A percentile compares a stretch with the other conserved stretches of the same genome.
Evolutionary conservation across 2,797 vertebrate genomes (phyloP).

Genomic region (Acrossocheilus wenchowensis): DNA sequence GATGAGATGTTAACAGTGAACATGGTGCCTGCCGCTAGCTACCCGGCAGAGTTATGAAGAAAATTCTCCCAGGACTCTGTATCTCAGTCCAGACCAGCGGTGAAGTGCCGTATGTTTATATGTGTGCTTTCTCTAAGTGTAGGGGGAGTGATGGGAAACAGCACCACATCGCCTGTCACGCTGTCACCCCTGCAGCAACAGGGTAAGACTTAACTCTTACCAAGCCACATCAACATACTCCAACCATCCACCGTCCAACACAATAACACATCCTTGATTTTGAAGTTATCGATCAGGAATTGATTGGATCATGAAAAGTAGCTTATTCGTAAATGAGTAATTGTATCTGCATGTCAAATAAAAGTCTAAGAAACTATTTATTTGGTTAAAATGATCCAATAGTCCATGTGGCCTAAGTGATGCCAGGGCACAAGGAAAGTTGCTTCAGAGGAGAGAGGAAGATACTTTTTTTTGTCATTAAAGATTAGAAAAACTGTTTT

Average conservation of each 20-base stretch:
- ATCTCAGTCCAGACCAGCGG: conserved; percentile 57
- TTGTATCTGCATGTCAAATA: background rate
- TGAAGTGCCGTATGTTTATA: conserved; percentile 32
- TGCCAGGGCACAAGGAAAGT: background rate
- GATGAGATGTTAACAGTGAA: conserved; percentile 84
- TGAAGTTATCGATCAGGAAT: background rate
- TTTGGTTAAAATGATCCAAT: background rate
- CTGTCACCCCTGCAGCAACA: conserved; percentile 61
- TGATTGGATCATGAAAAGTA: background rate
- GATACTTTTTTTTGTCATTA: background rate
- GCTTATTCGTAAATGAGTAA: background rate
- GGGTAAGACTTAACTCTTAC: conserved; percentile 70
- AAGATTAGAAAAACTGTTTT: background rate
- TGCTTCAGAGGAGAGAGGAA: background rate
- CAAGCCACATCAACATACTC: conserved; percentile 45
- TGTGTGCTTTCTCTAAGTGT: conserved; percentile 66
- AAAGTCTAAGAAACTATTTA: background rate
- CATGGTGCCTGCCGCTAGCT: conserved; percentile 69
- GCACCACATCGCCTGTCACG: conserved; percentile 72
- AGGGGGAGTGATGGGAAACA: conserved; percentile 77
- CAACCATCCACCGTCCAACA: conserved; percentile 18
- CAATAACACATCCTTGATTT: conserved; percentile 5
- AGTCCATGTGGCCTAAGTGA: background rate
- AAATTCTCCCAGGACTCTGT: conserved; percentile 52
- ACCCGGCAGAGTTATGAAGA: conserved; percentile 25